A percentile compares a stretch with the other conserved stretches of the same genome.
These are phyloP conservation scores for Anas bernieri DNA, from an alignment of 2,797 vertebrate species.

Conservation along the genomic window DNA sequence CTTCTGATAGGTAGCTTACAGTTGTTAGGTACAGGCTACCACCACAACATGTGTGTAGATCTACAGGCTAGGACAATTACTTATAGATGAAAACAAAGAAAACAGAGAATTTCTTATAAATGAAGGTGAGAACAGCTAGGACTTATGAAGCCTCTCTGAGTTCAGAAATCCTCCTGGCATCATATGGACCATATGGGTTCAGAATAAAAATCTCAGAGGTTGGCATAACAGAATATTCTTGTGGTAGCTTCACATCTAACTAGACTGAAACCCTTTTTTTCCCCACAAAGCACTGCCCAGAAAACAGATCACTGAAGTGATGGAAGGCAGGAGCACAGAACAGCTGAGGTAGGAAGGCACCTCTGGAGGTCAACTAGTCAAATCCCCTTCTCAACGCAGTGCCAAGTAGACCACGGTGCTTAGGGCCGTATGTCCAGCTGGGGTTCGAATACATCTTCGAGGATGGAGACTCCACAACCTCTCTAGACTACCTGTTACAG, in stretches of 20 bases:
- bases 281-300: background rate
- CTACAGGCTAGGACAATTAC: background rate
- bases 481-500: background rate
- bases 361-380: background rate
- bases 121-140: background rate
- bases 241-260: background rate
- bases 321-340: background rate
- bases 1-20: background rate
- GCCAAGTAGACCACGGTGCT: background rate
- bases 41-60: rapidly evolving
- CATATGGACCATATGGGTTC: rapidly evolving
- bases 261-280: background rate
- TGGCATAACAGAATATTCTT: background rate
- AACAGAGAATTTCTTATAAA: background rate
- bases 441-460: background rate
- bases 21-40: background rate
- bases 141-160: background rate
- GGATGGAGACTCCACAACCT: background rate
- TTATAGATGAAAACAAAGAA: background rate
- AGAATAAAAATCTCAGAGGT: background rate
- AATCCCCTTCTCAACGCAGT: background rate
- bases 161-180: background rate
- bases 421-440: background rate
- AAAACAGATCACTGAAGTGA: background rate
- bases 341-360: background rate